Evolutionary conservation across 2,888 invertebrate genomes (phyloP).

Genomic region (Catotricha subobsoleta): DNA sequence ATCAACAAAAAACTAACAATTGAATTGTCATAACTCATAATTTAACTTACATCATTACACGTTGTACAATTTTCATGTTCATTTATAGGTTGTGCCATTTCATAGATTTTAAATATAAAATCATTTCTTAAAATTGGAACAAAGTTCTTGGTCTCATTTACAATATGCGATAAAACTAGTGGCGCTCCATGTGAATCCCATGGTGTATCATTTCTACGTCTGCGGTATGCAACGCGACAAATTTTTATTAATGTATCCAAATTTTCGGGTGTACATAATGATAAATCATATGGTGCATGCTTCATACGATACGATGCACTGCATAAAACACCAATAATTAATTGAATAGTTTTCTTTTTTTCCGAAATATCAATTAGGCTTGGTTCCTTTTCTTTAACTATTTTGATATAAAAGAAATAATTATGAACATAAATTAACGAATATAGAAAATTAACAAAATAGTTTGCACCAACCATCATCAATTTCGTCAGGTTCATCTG

Average conservation of each 20-base stretch:
- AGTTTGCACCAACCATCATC: not conserved
- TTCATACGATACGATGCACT: slow-evolving; percentile 5
- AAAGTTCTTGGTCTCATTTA: slow-evolving; percentile 27
- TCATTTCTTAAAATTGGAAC: slow-evolving; percentile 25
- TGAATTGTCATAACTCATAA: too few species aligned
- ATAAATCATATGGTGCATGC: slow-evolving; percentile 1
- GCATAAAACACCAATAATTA: slow-evolving; percentile 4
- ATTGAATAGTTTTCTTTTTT: slow-evolving; percentile 4
- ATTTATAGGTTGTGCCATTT: slow-evolving; percentile 15
- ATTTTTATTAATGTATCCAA: slow-evolving; percentile 7
- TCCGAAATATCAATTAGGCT: not conserved
- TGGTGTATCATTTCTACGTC: not conserved
- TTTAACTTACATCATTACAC: slow-evolving; percentile 7
- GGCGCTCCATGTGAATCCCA: slow-evolving; percentile 5
- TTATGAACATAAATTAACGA: too few species aligned
- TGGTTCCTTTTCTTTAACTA: not conserved
- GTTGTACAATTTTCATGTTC: slow-evolving; percentile 9
- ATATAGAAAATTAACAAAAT: too few species aligned
- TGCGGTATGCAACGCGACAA: not conserved
- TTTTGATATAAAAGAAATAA: too few species aligned
- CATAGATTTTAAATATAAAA: slow-evolving; percentile 23
- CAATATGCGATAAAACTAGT: slow-evolving; percentile 3
- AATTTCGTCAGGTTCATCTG: not conserved
- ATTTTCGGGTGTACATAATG: slow-evolving; percentile 2
- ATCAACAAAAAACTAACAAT: too few species aligned